phyloP scores from a whole-genome alignment of 1,140 invertebrate genomes.

The Zeugodacus cucurbitae region DNA sequence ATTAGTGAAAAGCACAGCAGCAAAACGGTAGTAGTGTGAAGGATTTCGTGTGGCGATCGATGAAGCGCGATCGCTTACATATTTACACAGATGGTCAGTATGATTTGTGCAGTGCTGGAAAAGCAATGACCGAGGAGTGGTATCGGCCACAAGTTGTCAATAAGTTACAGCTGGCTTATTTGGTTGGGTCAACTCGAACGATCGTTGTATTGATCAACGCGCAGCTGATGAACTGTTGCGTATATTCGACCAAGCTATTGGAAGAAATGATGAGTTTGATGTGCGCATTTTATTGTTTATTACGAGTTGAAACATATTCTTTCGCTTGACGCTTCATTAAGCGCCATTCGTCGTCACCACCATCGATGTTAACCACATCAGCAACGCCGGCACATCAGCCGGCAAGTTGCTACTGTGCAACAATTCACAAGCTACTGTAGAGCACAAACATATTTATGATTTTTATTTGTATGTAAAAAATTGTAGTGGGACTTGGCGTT shows the following conservation, averaged over 20 bases:
- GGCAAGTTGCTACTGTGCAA: not conserved
- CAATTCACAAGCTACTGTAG: not conserved
- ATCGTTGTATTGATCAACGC: not conserved
- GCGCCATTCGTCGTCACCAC: not conserved
- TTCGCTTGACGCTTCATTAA: constrained; percentile 4
- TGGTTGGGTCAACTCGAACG: not conserved
- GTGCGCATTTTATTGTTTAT: too few species aligned
- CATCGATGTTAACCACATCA: not conserved
- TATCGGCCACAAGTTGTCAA: not conserved
- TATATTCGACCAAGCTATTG: not conserved
- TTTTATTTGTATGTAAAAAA: too few species aligned
- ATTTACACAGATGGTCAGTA: not conserved
- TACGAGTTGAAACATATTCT: not conserved
- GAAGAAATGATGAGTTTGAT: not conserved
- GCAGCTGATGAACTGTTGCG: not conserved
- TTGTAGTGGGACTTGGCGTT: not conserved
- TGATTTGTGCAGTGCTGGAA: not conserved
- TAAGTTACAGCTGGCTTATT: not conserved
- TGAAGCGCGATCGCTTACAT: not conserved
- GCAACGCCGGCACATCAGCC: not conserved
- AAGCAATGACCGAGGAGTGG: not conserved
- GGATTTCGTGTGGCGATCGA: not conserved
- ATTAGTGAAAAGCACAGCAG: not conserved
- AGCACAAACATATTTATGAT: not conserved
- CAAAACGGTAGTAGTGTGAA: not conserved